Percentiles rank a stretch among this genome's conserved stretches.
Conservation (phyloP, 1,140 invertebrate genomes). For the Hylaeus anthracinus region DNA sequence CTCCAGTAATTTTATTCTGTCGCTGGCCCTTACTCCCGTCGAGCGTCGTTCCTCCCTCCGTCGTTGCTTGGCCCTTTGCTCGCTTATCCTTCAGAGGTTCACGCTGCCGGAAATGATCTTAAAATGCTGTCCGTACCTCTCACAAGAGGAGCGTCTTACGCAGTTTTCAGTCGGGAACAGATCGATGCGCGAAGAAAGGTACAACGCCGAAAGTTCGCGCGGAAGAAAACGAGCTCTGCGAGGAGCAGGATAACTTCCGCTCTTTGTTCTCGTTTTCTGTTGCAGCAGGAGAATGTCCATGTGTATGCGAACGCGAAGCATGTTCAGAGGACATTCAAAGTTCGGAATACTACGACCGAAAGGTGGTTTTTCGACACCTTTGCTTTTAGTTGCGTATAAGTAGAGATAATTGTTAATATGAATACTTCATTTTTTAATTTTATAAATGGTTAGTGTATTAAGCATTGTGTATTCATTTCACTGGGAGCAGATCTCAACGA, state of each 20-base stretch:
- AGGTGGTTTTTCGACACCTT: too few relatives aligned
- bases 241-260: conserved; percentile 7
- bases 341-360: too few relatives aligned
- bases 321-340: not conserved
- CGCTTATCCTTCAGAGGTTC: conserved; percentile 28
- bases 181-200: conserved; percentile 18
- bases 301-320: not conserved
- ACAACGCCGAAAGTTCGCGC: conserved; percentile 3
- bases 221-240: conserved; percentile 1
- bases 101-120: conserved; percentile 47
- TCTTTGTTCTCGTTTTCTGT: conserved; percentile 4
- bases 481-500: too few relatives aligned
- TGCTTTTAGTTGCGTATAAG: too few relatives aligned
- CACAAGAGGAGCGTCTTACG: conserved; percentile 43
- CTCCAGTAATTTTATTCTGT: conserved; percentile 65
- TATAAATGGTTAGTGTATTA: too few relatives aligned
- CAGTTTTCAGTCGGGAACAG: conserved; percentile 41
- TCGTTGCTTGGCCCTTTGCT: not conserved
- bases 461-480: too few relatives aligned
- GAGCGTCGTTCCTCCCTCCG: not conserved
- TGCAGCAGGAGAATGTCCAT: not conserved
- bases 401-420: too few relatives aligned
- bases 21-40: not conserved
- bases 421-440: too few relatives aligned
- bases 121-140: conserved; percentile 26